Evolutionary conservation across 2,797 vertebrate species (phyloP), one percentile per base, ranked within the genome.

Genomic region (Halcyon leucocephala): DNA sequence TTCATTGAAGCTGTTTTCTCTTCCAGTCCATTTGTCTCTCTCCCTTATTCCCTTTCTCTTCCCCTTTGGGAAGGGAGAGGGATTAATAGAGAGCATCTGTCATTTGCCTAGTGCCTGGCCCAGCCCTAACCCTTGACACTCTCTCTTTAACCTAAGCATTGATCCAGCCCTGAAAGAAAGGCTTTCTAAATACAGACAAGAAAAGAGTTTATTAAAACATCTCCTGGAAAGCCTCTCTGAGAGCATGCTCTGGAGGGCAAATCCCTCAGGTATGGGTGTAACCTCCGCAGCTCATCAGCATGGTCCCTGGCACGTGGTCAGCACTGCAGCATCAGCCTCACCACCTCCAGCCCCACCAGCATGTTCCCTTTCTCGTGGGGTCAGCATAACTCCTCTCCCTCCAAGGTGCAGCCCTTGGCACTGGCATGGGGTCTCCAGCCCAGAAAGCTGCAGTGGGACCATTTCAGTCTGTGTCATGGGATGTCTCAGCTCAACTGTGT

Each of bases 391-490:
- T 17, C 21, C 21, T 3, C 8, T 29, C 8, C 13, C n/a, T 19
- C 44, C 1, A 1, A 31, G 55, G 20, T 4, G 0, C 49, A 51
- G n/a, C 48, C 44, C 22, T 29, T 15, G 44, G 41, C 39, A 49
- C 10, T 0, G 1, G 33, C 1, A 0, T 31, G 35, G 21, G 16
- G 3, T 41, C 1, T 52, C 25, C 52, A 31, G 72, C 14, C n/a
- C 72, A 8, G 57, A 52, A 58, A 86, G 5, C 14, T 9, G 7
- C 54, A 28, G 33, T 2, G 2, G 48, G 61, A 66, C 19, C 1
- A 0, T 48, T 84, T n/a, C 65, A 14, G 58, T 31, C 31, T 6
- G 28, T 33, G 51, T 1, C 13, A 11, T 14, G 51, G 46, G 31
- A 62, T 42, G 39, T 22, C 44, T 16, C 41, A 80, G 10, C 41